phyloP scores from a whole-genome alignment of 1,140 invertebrate species.

The Drosophila subobscura region DNA sequence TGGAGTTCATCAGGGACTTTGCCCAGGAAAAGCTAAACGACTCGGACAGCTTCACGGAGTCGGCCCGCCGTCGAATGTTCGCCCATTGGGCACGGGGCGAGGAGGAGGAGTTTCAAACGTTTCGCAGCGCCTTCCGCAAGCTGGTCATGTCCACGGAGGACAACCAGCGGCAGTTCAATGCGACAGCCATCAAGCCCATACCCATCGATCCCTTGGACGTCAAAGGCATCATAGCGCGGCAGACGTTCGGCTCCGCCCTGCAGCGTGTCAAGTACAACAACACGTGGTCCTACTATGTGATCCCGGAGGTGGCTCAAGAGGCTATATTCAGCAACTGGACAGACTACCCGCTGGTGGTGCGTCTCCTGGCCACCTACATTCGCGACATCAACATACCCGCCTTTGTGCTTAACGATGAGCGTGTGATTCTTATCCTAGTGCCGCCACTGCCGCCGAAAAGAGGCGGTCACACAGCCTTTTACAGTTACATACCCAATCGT shows the following conservation, averaged over 20 bases:
- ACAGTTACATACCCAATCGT: slow-evolving; percentile 76
- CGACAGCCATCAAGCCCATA: slow-evolving; percentile 56
- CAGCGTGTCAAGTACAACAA: slow-evolving; percentile 71
- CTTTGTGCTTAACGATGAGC: slow-evolving; percentile 68
- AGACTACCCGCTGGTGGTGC: slow-evolving; percentile 62
- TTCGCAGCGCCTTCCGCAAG: slow-evolving; percentile 65
- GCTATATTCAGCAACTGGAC: slow-evolving; percentile 77
- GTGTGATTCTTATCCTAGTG: slow-evolving; percentile 71
- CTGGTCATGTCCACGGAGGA: slow-evolving; percentile 66
- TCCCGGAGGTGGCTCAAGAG: slow-evolving; percentile 72
- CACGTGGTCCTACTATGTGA: slow-evolving; percentile 74
- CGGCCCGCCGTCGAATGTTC: slow-evolving; percentile 77
- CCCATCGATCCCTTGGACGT: slow-evolving; percentile 70
- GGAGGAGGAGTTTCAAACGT: slow-evolving; percentile 62
- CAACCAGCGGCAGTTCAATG: slow-evolving; percentile 57
- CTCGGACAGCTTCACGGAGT: slow-evolving; percentile 72
- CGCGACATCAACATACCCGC: slow-evolving; percentile 74
- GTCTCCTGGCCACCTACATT: slow-evolving; percentile 67
- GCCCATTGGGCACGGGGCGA: slow-evolving; percentile 79
- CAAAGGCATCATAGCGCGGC: slow-evolving; percentile 29
- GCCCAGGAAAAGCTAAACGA: slow-evolving; percentile 46
- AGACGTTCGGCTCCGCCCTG: slow-evolving; percentile 67
- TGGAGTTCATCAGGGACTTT: slow-evolving; percentile 68
- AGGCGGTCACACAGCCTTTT: slow-evolving; percentile 51
- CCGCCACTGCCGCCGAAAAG: slow-evolving; percentile 75